phyloP scores from a whole-genome alignment of 2,888 invertebrate genomes.

The Cyrtodaria siliqua region DNA sequence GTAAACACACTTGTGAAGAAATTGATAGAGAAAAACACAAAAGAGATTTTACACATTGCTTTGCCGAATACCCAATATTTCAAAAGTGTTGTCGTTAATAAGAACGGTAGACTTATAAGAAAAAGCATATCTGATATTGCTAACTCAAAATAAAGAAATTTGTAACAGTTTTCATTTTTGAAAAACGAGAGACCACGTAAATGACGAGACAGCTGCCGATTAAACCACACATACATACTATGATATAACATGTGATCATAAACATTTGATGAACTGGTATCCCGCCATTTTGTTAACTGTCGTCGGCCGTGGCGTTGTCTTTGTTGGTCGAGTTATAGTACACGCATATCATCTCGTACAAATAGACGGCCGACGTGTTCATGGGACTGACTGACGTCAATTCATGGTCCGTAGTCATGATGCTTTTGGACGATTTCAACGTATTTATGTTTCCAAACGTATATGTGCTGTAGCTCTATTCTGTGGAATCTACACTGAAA shows the following conservation, averaged over 20 bases:
- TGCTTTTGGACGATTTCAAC: too few relatives aligned
- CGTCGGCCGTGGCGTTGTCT: not conserved
- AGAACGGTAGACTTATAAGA: constrained; percentile 85
- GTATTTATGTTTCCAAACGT: too few relatives aligned
- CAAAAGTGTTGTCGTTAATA: constrained; percentile 79
- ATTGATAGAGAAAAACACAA: constrained; percentile 85
- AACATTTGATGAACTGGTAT: constrained; percentile 57
- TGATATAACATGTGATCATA: constrained; percentile 69
- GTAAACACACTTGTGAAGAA: constrained; percentile 86
- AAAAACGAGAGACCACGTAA: constrained; percentile 83
- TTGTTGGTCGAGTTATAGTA: constrained; percentile 22
- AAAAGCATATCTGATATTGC: constrained; percentile 86
- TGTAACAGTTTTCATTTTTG: constrained; percentile 86
- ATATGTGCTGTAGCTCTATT: too few relatives aligned
- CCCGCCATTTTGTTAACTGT: not conserved
- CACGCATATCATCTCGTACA: constrained; percentile 19
- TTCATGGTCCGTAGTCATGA: too few relatives aligned
- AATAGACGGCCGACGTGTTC: constrained; percentile 18
- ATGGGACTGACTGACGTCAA: too few relatives aligned
- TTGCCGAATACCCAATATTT: constrained; percentile 85
- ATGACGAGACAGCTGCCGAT: constrained; percentile 86
- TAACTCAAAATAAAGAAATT: constrained; percentile 86
- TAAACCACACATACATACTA: constrained; percentile 82
- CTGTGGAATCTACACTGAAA: too few relatives aligned
- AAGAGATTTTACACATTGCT: constrained; percentile 86